Base-by-base conservation (phyloP, 2,888 invertebrate species). In the Dolichomitus sp. region DNA sequence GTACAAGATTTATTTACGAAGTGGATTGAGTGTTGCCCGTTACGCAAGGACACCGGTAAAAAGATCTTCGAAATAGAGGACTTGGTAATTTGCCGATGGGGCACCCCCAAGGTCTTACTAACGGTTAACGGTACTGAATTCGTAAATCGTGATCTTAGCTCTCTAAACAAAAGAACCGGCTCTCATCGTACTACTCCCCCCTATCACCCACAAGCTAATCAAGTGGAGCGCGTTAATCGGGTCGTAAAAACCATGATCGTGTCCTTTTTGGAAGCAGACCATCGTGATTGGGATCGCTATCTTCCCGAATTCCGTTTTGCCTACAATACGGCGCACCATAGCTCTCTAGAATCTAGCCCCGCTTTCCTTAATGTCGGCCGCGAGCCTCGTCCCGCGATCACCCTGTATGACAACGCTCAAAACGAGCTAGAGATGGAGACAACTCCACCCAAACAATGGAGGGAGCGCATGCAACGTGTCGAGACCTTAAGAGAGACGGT, bases 11-110 rank as follows among this genome's bases (percentile, higher is more conserved):
- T 72, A 5, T 79, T 52, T 0, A 66, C 72, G 1, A 72, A 79
- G 30, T 79, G 52, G 45, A 27, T 79, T 0, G 79, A 79, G 14
- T 1, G 70, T 5, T 7, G n/a, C 11, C 65, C 72, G 0, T 87
- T 88, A 0, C 30, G 85, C 0, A 86, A 89, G 85, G 76, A 80
- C 1, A 65, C 57, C 66, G 33, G 33, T 33, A 33, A 33, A 4
- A 33, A 33, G 33, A 33, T 33, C 33, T 1, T 33, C 2, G 33
- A 33, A 0, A 1, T 70, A 0, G 63, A 70, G 14, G 50, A 78
- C 12, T 0, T 48, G 0, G 17, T 78, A 9, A 33, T 78, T 14
- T 30, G 11, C 4, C 33, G 78, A 1, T 78, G 50, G 63, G 63
- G 78, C 0, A 27, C 70, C 0, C 78, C 77, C 1, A 9, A 27